These are phyloP conservation scores for Netelia fuscicornis DNA, from an alignment of 2,888 invertebrate genomes.

Conservation along the genomic window DNA sequence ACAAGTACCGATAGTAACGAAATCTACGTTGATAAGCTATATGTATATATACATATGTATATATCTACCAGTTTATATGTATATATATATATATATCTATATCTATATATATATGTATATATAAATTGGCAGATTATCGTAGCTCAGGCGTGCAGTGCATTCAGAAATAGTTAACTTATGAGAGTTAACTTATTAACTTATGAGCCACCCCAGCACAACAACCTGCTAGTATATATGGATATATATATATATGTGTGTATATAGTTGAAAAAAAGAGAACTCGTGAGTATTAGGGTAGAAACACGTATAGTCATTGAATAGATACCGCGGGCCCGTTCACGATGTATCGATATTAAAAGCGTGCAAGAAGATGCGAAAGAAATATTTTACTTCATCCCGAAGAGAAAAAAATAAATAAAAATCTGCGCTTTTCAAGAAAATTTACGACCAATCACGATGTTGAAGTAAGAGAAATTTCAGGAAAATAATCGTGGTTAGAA, in stretches of 20 bases:
- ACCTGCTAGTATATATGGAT: no score
- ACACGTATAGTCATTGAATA: slow-evolving; percentile 43
- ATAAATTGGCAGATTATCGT: no score
- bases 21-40: slow-evolving; percentile 31
- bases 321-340: slow-evolving; percentile 43
- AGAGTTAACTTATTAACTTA: no score
- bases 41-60: not conserved
- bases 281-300: slow-evolving; percentile 39
- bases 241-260: slow-evolving; percentile 12
- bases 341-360: slow-evolving; percentile 41
- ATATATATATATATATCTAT: not conserved
- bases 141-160: no score
- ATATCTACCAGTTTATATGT: not conserved
- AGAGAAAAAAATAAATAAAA: not conserved
- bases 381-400: slow-evolving; percentile 11
- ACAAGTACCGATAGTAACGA: slow-evolving; percentile 27
- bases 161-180: no score
- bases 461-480: slow-evolving; percentile 17
- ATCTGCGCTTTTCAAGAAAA: slow-evolving; percentile 17
- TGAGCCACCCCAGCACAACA: no score
- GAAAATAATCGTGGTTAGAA: not conserved
- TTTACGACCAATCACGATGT: slow-evolving; percentile 36
- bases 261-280: slow-evolving; percentile 29
- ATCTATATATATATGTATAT: no score
- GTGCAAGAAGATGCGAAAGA: slow-evolving; percentile 11